Evolutionary conservation across 2,888 invertebrate genomes (phyloP).

Genomic region (Loripinus fragilis): DNA sequence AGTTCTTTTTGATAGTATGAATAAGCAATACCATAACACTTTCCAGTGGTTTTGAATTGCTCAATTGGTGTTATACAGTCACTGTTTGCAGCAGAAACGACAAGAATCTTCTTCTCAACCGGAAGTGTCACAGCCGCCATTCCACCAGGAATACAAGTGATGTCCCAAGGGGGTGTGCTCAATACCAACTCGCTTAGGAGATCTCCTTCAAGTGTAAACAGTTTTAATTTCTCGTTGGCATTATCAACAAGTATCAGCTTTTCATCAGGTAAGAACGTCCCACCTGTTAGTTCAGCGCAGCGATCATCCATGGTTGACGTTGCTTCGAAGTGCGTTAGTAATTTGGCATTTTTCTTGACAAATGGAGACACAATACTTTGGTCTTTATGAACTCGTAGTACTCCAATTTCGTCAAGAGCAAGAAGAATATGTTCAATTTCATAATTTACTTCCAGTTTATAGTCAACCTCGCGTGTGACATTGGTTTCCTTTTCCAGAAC

Average conservation of each 20-base stretch:
- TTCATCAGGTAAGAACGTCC: conserved; percentile 56
- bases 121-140: conserved; percentile 60
- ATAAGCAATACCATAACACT: conserved; percentile 59
- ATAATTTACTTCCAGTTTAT: conserved; percentile 53
- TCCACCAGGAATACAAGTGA: conserved; percentile 55
- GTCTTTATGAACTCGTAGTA: conserved; percentile 39
- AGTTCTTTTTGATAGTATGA: conserved; percentile 53
- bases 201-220: conserved; percentile 56
- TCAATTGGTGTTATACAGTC: conserved; percentile 60
- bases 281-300: conserved; percentile 59
- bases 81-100: conserved; percentile 40
- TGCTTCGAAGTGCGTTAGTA: conserved; percentile 46
- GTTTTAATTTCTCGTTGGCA: conserved; percentile 56
- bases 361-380: conserved; percentile 54
- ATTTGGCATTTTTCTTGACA: conserved; percentile 51
- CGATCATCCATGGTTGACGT: conserved; percentile 56
- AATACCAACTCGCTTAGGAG: conserved; percentile 54
- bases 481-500: conserved; percentile 55
- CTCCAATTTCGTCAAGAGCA: conserved; percentile 56
- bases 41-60: conserved; percentile 54
- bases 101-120: conserved; percentile 55
- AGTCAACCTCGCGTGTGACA: conserved; percentile 46
- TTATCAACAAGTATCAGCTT: conserved; percentile 54
- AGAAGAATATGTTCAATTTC: conserved; percentile 59
- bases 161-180: conserved; percentile 58